Conservation (phyloP, 2,888 invertebrate species). For the Leuctra nigra region DNA sequence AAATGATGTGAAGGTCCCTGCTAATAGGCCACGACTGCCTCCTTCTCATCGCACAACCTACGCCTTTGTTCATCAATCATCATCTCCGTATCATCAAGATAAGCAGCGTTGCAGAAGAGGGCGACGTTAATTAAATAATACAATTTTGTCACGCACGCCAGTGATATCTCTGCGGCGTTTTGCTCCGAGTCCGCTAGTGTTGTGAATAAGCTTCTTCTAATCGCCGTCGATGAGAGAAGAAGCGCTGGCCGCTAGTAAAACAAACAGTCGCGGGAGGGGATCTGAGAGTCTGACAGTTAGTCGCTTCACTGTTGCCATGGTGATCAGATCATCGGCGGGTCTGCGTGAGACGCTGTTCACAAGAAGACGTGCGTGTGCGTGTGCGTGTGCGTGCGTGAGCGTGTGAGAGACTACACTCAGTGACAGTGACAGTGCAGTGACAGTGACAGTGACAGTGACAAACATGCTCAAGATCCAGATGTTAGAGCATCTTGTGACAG, state of each 20-base stretch:
- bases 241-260: neutral
- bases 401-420: neutral
- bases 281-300: neutral
- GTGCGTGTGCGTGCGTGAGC: neutral
- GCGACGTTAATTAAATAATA: too few species aligned
- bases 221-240: neutral
- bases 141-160: too few species aligned
- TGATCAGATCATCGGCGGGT: slow-evolving; percentile 1
- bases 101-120: too few species aligned
- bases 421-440: neutral
- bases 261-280: neutral
- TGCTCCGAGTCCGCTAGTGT: too few species aligned
- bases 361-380: neutral
- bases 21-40: too few species aligned
- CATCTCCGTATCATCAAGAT: too few species aligned
- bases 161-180: too few species aligned
- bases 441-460: neutral
- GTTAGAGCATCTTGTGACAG: slow-evolving; percentile 14
- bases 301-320: neutral
- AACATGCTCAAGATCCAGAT: slow-evolving; percentile 13
- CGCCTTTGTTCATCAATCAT: too few species aligned
- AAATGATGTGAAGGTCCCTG: too few species aligned
- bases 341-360: neutral
- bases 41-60: too few species aligned
- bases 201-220: neutral